Evolutionary conservation across 2,113 vertebrate species (phyloP), one percentile per base, ranked within the genome.

Genomic region (Macaca nemestrina): DNA sequence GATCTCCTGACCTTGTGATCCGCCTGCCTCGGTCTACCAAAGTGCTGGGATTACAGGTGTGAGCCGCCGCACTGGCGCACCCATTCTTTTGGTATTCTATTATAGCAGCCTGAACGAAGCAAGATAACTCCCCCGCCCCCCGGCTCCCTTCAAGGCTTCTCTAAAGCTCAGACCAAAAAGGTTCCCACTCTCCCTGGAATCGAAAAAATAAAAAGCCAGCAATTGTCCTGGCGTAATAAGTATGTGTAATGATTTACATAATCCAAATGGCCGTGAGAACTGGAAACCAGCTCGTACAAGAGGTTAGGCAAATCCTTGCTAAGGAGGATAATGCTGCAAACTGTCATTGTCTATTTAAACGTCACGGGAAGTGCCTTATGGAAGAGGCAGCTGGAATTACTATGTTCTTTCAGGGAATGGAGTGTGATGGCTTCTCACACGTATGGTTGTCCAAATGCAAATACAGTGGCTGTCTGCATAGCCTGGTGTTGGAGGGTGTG

Each of bases 381-480:
- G 75, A 98, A 98, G 94, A 97, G 96, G 90, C 90, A 91, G 64
- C 84, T 98, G 92, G 97, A 95, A 95, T 97, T 97, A 61, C 95
- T 93, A 8, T 96, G 59, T 17, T 97, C 75, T 95, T 84, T 94
- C 92, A 86, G 70, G 72, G 79, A 86, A 97, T 13, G 94, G 93
- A 95, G 89, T 95, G 20, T 92, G 38, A 78, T 48, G 32, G 40
- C 83, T 95, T 96, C 67, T 95, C n/a, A 70, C 23, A 80, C 27
- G 45, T 64, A 78, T 0, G 20, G 40, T 64, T 96, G 43, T 95
- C 55, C 80, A 84, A 97, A 88, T 48, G 84, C 88, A 85, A 84
- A 92, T 87, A 5, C 38, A 81, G 52, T 4, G 59, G 57, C 75
- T 88, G 68, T 4, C 23, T 0, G 5, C 5, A n/a, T 30, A 12